Evolutionary conservation across 2,797 vertebrate genomes (phyloP), one percentile per base, ranked within the genome.

Genomic region (Parambassis ranga): DNA sequence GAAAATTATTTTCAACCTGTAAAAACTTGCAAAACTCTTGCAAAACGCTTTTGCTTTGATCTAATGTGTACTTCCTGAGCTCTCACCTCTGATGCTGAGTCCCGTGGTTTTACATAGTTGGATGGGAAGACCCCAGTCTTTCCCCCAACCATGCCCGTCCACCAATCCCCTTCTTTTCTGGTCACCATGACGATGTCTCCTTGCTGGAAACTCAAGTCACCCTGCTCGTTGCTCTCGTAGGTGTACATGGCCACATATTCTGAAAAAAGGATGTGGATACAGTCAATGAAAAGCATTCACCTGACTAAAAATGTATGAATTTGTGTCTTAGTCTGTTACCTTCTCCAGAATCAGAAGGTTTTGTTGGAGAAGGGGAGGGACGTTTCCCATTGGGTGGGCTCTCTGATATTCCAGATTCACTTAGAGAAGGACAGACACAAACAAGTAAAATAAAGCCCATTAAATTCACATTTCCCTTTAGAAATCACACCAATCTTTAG

Each of bases 151-250:
- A 92, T 92, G 30, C 98, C 98, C 0, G 97, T 98, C 98, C 98
- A 99, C 98, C 98, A 99, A 76, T 99, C 98, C 0, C 98, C 98
- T 82, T 99, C 98, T 88, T 97, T 98, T 90, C 96, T 97, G 72
- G 95, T 97, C 65, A 99, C 98, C 83, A 94, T 83, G 79, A 99
- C 98, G 71, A 98, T 75, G 69, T 99, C 98, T 28, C 98, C 98
- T 85, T 98, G 97, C 88, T 98, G 96, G 92, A 98, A 99, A 64
- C 95, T 98, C 83, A 99, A 92, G 88, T 99, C 98, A 0, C 98
- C 98, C 90, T 96, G 97, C 88, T 99, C 98, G 35, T 89, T 96
- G 90, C 98, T 99, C 90, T 99, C 98, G 3, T 99, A 99, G 5
- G 96, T 98, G 82, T 99, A 98, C 97, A 99, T 98, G 77, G 98